Conservation (phyloP, 1,140 invertebrate genomes). For the Microplitis mediator region DNA sequence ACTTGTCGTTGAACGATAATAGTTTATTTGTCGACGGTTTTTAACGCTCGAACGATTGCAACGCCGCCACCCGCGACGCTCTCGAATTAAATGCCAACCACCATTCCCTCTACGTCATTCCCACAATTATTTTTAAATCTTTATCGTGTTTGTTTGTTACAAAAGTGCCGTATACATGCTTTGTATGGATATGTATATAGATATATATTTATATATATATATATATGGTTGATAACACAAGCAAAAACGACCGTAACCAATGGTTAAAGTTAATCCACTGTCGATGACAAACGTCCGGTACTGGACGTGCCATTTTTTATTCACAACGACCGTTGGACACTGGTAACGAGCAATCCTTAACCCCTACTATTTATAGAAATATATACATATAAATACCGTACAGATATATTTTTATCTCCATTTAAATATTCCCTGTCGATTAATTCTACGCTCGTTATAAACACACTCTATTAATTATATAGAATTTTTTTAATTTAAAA, state of each 20-base stretch:
- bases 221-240: not conserved
- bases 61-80: slow-evolving; percentile 13
- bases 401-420: not conserved
- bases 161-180: not conserved
- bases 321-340: slow-evolving; percentile 11
- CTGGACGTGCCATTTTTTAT: slow-evolving; percentile 16
- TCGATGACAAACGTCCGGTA: slow-evolving; percentile 42
- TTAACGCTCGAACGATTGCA: slow-evolving; percentile 38
- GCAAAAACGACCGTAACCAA: not conserved
- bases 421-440: slow-evolving; percentile 2
- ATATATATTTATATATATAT: not conserved
- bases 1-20: slow-evolving; percentile 62
- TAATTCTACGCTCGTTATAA: not conserved
- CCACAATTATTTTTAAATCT: slow-evolving; percentile 7
- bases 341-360: slow-evolving; percentile 4
- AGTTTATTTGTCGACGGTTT: slow-evolving; percentile 62
- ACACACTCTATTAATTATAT: slow-evolving; percentile 1
- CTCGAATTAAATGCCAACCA: slow-evolving; percentile 5
- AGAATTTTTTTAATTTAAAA: too few species aligned
- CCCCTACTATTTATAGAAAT: not conserved
- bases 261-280: slow-evolving; percentile 22
- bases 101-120: not conserved
- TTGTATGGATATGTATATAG: not conserved
- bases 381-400: not conserved
- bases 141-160: not conserved